Evolutionary conservation across 2,797 vertebrate species (phyloP).

Genomic region (Melanotaenia boesemani): DNA sequence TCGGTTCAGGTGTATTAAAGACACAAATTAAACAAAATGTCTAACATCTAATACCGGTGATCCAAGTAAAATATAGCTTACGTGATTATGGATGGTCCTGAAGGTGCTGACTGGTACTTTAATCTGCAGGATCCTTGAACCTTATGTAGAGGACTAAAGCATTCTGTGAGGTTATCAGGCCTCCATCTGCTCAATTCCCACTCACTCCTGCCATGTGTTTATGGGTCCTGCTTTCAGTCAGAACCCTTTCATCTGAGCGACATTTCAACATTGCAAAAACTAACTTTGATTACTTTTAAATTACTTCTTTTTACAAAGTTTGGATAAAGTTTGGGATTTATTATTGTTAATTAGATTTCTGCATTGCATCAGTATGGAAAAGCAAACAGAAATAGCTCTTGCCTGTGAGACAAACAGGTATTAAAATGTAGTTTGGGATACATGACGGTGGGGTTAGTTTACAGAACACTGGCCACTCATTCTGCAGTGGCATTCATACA

Average conservation of each 20-base stretch:
- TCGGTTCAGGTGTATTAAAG: constrained; percentile 8
- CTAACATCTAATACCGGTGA: constrained; percentile 6
- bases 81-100: constrained; percentile 51
- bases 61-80: constrained; percentile 23
- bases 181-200: constrained; percentile 71
- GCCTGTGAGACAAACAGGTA: constrained; percentile 10
- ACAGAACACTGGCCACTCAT: constrained; percentile 1
- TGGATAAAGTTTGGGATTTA: neutral
- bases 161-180: constrained; percentile 42
- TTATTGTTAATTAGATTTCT: neutral
- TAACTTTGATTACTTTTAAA: neutral
- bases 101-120: constrained; percentile 46
- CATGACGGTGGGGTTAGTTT: constrained; percentile 9
- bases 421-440: constrained; percentile 12
- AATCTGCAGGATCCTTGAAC: constrained; percentile 51
- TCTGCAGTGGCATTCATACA: constrained; percentile 19
- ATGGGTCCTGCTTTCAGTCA: constrained; percentile 24
- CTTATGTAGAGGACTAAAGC: constrained; percentile 20
- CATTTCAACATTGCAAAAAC: constrained; percentile 22
- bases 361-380: neutral
- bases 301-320: neutral
- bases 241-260: constrained; percentile 39
- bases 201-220: constrained; percentile 52
- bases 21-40: constrained; percentile 38
- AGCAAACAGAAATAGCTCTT: constrained; percentile 26